phyloP scores from a whole-genome alignment of 2,888 invertebrate species.

The Platypus cylindrus region DNA sequence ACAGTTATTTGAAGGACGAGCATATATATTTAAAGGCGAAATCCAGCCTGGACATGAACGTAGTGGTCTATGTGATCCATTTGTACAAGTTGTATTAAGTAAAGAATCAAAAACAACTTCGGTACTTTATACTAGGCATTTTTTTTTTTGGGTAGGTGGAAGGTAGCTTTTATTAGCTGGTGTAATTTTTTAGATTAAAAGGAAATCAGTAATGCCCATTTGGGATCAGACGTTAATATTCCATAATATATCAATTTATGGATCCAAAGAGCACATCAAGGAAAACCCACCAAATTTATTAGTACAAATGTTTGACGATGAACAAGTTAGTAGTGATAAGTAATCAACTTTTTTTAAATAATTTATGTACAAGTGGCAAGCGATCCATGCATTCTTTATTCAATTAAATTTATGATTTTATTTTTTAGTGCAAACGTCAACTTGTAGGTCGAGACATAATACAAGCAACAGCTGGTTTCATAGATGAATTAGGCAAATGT shows the following conservation, averaged over 20 bases:
- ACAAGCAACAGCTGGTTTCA: conserved; percentile 34
- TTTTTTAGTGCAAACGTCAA: conserved; percentile 26
- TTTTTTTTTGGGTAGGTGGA: not conserved
- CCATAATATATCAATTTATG: conserved; percentile 33
- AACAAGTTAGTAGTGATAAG: conserved; percentile 34
- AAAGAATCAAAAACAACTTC: conserved; percentile 32
- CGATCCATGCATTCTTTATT: no score
- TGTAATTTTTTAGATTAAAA: conserved; percentile 15
- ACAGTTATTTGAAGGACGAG: conserved; percentile 46
- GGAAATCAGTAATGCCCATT: conserved; percentile 41
- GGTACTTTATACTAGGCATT: conserved; percentile 24
- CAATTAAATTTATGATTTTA: no score
- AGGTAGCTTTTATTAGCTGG: conserved; percentile 1
- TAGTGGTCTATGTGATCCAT: conserved; percentile 41
- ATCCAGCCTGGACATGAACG: conserved; percentile 43
- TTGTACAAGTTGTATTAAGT: conserved; percentile 33
- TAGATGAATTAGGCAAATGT: conserved; percentile 14
- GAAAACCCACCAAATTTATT: conserved; percentile 33
- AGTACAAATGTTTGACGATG: conserved; percentile 37
- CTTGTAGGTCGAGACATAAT: conserved; percentile 36
- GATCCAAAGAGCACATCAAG: conserved; percentile 31
- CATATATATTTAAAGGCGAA: conserved; percentile 57
- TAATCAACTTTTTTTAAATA: not conserved
- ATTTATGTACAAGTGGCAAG: no score
- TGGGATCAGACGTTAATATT: conserved; percentile 48